phyloP scores from a whole-genome alignment of 2,113 vertebrate genomes.

The Pangasianodon hypophthalmus region DNA sequence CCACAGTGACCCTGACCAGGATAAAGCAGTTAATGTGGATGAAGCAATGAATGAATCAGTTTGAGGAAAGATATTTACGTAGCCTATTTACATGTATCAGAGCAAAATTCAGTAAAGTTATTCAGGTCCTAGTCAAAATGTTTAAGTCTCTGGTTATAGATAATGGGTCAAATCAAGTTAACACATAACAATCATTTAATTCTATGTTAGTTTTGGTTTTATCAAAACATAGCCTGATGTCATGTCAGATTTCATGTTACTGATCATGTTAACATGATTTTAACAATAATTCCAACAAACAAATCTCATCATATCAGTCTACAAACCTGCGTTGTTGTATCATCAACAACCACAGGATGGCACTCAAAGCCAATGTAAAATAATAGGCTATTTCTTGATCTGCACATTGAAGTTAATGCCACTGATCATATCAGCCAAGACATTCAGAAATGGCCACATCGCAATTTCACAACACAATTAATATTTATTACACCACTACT shows the following conservation, averaged over 20 bases:
- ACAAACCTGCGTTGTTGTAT: background rate
- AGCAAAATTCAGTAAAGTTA: background rate
- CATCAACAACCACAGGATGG: slow-evolving; percentile 63
- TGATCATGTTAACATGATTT: background rate
- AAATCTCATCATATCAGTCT: background rate
- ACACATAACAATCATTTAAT: background rate
- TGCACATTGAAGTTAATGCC: background rate
- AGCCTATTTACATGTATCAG: background rate
- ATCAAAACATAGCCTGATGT: background rate
- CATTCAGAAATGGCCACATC: slow-evolving; percentile 56
- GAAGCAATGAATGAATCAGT: background rate
- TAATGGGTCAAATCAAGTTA: background rate
- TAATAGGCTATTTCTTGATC: background rate
- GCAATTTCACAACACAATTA: slow-evolving; percentile 69
- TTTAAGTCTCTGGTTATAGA: background rate
- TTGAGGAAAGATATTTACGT: background rate
- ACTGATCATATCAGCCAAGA: slow-evolving; percentile 32
- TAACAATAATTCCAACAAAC: background rate
- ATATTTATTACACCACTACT: slow-evolving; percentile 69
- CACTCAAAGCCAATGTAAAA: slow-evolving; percentile 57
- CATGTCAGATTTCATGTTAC: background rate
- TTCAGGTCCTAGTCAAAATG: background rate
- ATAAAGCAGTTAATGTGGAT: background rate
- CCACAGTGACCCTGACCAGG: background rate
- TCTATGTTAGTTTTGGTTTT: background rate